A percentile compares a stretch with the other conserved stretches of the same genome.
Conservation (phyloP, 2,797 vertebrate genomes). For the Acipenser transmontanus region DNA sequence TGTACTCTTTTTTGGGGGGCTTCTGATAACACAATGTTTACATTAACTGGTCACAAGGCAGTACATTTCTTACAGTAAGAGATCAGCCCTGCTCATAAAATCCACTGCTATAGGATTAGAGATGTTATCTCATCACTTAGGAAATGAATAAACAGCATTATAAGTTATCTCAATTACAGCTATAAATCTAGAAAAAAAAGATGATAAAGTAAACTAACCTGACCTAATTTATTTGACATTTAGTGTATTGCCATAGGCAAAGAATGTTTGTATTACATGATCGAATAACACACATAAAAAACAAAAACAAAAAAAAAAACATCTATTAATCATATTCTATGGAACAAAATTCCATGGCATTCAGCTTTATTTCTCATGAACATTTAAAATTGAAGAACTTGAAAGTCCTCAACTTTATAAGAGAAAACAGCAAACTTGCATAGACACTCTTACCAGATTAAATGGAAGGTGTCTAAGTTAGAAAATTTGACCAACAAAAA, state of each 20-base stretch:
- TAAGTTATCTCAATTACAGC: conserved; percentile 57
- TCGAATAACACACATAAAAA: neutral
- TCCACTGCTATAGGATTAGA: conserved; percentile 32
- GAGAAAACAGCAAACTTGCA: neutral
- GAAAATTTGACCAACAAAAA: conserved; percentile 1
- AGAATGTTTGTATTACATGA: conserved; percentile 45
- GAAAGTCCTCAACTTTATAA: no score
- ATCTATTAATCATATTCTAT: neutral
- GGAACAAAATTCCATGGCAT: neutral
- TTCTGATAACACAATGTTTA: conserved; percentile 24
- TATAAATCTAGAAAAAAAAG: conserved; percentile 55
- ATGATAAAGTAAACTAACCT: conserved; percentile 52
- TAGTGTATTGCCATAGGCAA: conserved; percentile 53
- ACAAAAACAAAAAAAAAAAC: neutral
- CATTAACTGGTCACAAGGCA: conserved; percentile 26
- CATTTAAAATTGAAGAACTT: neutral
- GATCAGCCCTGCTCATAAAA: conserved; percentile 27
- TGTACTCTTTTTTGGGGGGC: conserved; percentile 21
- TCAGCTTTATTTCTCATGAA: conserved; percentile 15
- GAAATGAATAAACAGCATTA: conserved; percentile 55
- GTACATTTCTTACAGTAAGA: conserved; percentile 21
- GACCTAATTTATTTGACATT: conserved; percentile 38
- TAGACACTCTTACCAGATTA: conserved; percentile 42
- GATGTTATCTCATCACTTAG: conserved; percentile 53
- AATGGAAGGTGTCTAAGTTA: conserved; percentile 21